These are phyloP conservation scores for Anagrus nilaparvatae DNA, from an alignment of 1,140 invertebrate species.

Conservation along the genomic window DNA sequence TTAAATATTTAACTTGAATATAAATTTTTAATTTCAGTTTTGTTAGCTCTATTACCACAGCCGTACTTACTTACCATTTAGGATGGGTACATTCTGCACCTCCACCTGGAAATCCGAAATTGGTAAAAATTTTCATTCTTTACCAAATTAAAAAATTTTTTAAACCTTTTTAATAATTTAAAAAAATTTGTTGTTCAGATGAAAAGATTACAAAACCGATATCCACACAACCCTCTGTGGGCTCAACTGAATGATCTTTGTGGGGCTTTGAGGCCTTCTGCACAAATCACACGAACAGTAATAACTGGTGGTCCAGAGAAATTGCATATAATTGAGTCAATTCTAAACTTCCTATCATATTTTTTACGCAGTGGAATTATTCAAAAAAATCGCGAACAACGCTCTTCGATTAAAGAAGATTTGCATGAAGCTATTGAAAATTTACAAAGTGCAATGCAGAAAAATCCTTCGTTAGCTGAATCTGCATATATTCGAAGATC, in stretches of 20 bases:
- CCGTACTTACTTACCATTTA: constrained; percentile 78
- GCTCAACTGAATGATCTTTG: constrained; percentile 75
- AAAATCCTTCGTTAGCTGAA: constrained; percentile 20
- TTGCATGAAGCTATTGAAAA: constrained; percentile 26
- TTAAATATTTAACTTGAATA: constrained; percentile 12
- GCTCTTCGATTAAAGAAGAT: constrained; percentile 26
- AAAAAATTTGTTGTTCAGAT: constrained; percentile 32
- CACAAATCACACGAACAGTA: constrained; percentile 65
- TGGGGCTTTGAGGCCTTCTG: constrained; percentile 68
- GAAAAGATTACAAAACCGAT: constrained; percentile 30
- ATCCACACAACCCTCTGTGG: constrained; percentile 73
- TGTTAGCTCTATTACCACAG: constrained; percentile 77
- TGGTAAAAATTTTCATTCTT: constrained; percentile 30
- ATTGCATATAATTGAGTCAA: constrained; percentile 51
- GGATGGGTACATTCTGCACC: constrained; percentile 78
- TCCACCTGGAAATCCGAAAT: constrained; percentile 26
- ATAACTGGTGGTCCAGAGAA: constrained; percentile 65
- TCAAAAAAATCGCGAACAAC: constrained; percentile 25
- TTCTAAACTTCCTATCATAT: constrained; percentile 65
- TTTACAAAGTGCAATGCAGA: constrained; percentile 23
- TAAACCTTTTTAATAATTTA: neutral
- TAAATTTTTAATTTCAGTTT: constrained; percentile 55
- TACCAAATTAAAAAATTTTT: constrained; percentile 6
- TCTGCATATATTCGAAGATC: too few species aligned
- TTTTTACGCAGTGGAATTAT: constrained; percentile 53